These are phyloP conservation scores for Hyphantria cunea DNA, from an alignment of 1,140 invertebrate genomes.

Conservation along the genomic window DNA sequence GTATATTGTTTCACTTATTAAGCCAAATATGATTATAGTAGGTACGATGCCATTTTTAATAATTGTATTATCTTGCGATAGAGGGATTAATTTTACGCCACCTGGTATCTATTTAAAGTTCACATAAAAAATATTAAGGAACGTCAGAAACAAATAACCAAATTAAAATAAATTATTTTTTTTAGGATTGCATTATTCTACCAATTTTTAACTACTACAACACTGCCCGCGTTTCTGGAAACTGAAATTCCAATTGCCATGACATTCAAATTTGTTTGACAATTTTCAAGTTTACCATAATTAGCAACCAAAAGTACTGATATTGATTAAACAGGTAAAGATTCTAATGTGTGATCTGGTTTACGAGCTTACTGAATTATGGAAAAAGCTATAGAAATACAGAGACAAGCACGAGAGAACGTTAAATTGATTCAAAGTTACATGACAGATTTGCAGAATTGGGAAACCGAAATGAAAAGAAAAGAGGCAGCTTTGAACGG, in stretches of 20 bases:
- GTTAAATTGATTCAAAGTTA: conserved; percentile 87
- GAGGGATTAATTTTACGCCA: too few species aligned
- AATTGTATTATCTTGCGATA: too few species aligned
- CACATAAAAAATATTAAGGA: too few species aligned
- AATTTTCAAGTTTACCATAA: conserved; percentile 14
- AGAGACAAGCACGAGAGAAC: conserved; percentile 88
- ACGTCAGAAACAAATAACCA: too few species aligned
- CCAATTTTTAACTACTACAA: not conserved
- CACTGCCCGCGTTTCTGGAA: not conserved
- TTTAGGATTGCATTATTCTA: too few species aligned
- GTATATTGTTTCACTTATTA: too few species aligned
- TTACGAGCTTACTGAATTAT: conserved; percentile 48
- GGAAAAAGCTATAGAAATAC: conserved; percentile 80
- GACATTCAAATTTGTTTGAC: conserved; percentile 29
- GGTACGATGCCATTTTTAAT: too few species aligned
- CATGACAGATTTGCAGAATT: conserved; percentile 89
- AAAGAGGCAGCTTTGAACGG: conserved; percentile 86
- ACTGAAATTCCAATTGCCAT: conserved; percentile 3
- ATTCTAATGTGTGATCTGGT: conserved; percentile 36
- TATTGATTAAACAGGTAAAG: conserved; percentile 69
- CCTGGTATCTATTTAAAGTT: too few species aligned
- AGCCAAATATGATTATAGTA: too few species aligned
- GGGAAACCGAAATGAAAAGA: conserved; percentile 92
- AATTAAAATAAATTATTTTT: too few species aligned
- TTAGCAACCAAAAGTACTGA: conserved; percentile 11